A percentile compares a stretch with the other conserved stretches of the same genome.
These are phyloP conservation scores for Otolemur garnettii DNA, from an alignment of 2,113 vertebrate genomes.

Conservation along the genomic window DNA sequence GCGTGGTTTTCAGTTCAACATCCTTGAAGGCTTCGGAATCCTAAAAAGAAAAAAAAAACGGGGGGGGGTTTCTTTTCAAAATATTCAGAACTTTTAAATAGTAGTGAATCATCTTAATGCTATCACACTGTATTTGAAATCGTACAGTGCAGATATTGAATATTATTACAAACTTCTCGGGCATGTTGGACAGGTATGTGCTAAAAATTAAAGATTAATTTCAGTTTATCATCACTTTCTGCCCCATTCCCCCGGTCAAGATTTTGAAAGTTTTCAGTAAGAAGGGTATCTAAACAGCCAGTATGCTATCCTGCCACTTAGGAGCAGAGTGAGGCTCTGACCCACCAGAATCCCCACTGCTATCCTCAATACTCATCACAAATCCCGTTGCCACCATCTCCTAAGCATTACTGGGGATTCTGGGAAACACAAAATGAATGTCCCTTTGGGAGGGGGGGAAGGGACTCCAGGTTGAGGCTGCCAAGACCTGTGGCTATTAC, in stretches of 20 bases:
- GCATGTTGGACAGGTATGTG: no score
- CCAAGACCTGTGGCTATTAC: not conserved
- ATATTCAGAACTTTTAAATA: not conserved
- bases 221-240: not conserved
- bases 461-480: rapidly evolving
- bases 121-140: not conserved
- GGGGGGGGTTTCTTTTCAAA: not conserved
- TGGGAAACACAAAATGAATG: not conserved
- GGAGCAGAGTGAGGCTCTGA: not conserved
- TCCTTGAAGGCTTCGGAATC: not conserved
- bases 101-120: not conserved
- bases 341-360: not conserved
- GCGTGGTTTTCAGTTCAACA: not conserved
- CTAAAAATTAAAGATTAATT: not conserved
- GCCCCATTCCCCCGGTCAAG: not conserved
- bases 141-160: not conserved
- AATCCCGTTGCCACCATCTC: not conserved
- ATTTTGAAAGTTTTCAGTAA: not conserved
- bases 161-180: not conserved
- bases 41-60: not conserved
- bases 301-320: rapidly evolving
- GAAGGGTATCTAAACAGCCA: rapidly evolving
- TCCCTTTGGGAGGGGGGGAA: no score
- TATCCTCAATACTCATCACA: not conserved
- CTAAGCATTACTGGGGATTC: not conserved